Base-by-base conservation (phyloP, 2,888 invertebrate species). In the Rhopalosiphum nymphaeae region DNA sequence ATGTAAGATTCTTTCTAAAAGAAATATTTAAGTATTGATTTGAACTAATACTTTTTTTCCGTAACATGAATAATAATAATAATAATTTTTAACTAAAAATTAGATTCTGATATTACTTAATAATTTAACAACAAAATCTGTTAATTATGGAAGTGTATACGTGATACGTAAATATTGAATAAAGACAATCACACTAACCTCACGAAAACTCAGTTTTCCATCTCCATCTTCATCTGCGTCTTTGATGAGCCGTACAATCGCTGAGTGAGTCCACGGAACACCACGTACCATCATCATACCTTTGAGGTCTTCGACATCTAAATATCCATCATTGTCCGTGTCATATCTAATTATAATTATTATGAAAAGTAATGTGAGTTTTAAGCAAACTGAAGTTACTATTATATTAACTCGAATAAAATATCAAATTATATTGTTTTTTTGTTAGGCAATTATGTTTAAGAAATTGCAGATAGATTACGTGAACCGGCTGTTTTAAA, bases 151-250 rank as follows among this genome's bases (percentile, higher is more conserved):
- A 53, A 53, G 16, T 53, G 0, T 21, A 53, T 16, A 53, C 3
- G 21, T 3, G 21, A 7, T 7, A 78, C 2, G 21, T 36, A 78
- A 78, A 78, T 36, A 78, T 78, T 78, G 2, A 78, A 78, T 78
- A 36, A 21, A n/a, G 21, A 78, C 9, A 16, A 44, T 44, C 11
- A 57, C 36, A 67, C 92, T 42, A 10, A 94, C 93, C 29, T 94
- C 93, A 0, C 93, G 93, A 53, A 94, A 94, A 86, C 93, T 90
- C 21, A 94, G 44, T 94, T 94, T 94, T 11, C 93, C 93, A n/a
- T 94, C 93, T 9, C 93, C 90, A 21, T 94, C 93, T 94, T 94
- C 93, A 49, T 94, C 93, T n/a, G 93, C 93, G 57, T 94, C 93
- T 29, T 42, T 56, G 42, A 94, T 91, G 3, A 94, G 93, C 42